phyloP scores from a whole-genome alignment of 2,888 invertebrate species.

The Rhodophaea formosa region DNA sequence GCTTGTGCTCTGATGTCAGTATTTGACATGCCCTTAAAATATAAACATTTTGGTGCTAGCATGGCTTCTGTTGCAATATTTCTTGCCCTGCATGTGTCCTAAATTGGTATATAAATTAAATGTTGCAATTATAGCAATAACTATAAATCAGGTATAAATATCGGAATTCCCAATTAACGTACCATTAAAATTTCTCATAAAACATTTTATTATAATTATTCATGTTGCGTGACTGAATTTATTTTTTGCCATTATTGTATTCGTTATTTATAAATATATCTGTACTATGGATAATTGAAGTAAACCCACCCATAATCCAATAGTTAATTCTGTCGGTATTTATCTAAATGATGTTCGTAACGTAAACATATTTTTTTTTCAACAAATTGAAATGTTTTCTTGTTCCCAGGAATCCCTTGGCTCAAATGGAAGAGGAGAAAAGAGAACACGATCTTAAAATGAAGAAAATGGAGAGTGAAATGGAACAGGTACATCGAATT shows the following conservation, averaged over 20 bases:
- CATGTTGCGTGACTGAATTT: not conserved
- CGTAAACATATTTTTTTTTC: too few species aligned
- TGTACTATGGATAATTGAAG: not conserved
- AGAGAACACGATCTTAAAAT: constrained; percentile 97
- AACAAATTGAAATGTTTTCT: constrained; percentile 23
- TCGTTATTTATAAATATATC: not conserved
- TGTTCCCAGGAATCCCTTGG: constrained; percentile 94
- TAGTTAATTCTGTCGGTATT: too few species aligned
- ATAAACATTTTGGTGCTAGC: not conserved
- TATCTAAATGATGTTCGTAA: not conserved
- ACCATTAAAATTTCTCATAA: not conserved
- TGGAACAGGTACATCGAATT: constrained; percentile 87
- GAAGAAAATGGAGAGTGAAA: constrained; percentile 99
- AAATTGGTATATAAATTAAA: too few species aligned
- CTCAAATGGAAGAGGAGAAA: constrained; percentile 99
- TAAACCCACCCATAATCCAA: not conserved
- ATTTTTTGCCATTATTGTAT: not conserved
- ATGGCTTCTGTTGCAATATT: not conserved
- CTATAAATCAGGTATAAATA: too few species aligned
- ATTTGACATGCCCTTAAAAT: not conserved
- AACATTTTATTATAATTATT: not conserved
- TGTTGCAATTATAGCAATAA: too few species aligned
- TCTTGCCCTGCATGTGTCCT: not conserved
- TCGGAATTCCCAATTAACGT: too few species aligned
- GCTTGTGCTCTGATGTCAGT: not conserved